Evolutionary conservation across 2,113 vertebrate genomes (phyloP).

Genomic region (Cyanoderma ruficeps): DNA sequence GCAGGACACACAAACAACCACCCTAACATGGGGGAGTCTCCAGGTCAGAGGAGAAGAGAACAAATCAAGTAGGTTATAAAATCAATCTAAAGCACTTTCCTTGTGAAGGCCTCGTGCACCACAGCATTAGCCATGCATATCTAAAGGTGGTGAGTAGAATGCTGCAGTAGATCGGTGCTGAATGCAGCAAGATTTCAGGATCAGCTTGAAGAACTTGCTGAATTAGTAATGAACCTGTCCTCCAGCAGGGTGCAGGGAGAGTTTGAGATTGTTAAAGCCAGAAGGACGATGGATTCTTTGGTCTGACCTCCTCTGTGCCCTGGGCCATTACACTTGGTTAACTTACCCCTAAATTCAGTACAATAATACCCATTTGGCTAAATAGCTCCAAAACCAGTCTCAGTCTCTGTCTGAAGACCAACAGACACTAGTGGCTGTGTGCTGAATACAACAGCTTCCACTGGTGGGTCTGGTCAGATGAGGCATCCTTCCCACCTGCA

Average conservation of each 20-base stretch:
- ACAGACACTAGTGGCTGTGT: neutral
- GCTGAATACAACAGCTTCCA: neutral
- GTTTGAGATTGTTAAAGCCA: neutral
- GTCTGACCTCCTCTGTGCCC: neutral
- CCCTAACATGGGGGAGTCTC: fast-evolving
- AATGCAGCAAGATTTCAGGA: neutral
- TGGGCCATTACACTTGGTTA: neutral
- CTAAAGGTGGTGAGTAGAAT: neutral
- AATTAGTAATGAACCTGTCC: neutral
- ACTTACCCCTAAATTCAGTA: neutral
- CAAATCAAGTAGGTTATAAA: neutral
- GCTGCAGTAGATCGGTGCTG: neutral
- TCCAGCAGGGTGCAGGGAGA: neutral
- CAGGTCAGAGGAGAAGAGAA: neutral
- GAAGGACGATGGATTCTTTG: neutral
- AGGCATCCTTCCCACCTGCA: neutral
- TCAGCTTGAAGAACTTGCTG: neutral
- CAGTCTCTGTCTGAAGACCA: neutral
- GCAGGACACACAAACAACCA: neutral
- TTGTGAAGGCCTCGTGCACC: fast-evolving
- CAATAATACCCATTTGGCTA: neutral
- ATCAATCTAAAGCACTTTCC: neutral
- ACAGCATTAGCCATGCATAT: neutral
- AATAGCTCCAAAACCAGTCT: neutral
- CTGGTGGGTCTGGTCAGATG: neutral